Evolutionary conservation across 1,140 invertebrate genomes (phyloP).

Genomic region (Pseudachorutes palmiensis): DNA sequence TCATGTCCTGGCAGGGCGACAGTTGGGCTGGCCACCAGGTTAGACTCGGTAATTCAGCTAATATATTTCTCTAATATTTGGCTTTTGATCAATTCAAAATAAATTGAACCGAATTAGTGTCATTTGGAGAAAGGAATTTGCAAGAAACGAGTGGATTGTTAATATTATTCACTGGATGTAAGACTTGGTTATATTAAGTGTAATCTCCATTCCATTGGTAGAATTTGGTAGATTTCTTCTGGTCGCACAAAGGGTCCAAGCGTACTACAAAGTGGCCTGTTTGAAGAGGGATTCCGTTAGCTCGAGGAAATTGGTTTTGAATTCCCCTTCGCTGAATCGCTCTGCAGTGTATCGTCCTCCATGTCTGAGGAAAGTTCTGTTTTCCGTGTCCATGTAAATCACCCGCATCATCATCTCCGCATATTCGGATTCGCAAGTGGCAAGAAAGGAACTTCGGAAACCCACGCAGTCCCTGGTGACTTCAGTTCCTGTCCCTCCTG

Average conservation of each 20-base stretch:
- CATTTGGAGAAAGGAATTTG: too few species aligned
- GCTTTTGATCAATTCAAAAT: too few species aligned
- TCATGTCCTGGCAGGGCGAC: constrained; percentile 79
- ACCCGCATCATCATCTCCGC: constrained; percentile 66
- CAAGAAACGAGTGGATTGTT: background rate
- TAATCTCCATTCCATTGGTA: too few species aligned
- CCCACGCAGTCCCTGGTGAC: constrained; percentile 67
- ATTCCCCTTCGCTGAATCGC: constrained; percentile 56
- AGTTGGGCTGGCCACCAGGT: constrained; percentile 91
- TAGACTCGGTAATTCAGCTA: constrained; percentile 53
- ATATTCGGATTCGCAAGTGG: constrained; percentile 69
- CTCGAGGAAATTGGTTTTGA: constrained; percentile 30
- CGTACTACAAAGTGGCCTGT: background rate
- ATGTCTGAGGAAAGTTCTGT: constrained; percentile 56
- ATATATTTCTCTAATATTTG: too few species aligned
- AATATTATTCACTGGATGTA: background rate
- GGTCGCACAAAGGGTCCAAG: background rate
- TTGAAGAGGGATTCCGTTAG: constrained; percentile 28
- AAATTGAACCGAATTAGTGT: too few species aligned
- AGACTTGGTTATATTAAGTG: background rate
- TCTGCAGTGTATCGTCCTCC: constrained; percentile 72
- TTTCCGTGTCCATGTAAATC: constrained; percentile 55
- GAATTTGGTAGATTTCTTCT: too few species aligned
- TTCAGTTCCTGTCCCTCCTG: constrained; percentile 87
- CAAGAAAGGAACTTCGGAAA: constrained; percentile 71